Percentiles rank a stretch among this genome's conserved stretches.
phyloP scores from a whole-genome alignment of 2,888 invertebrate species.

The Hydrotaea diabolus region DNA sequence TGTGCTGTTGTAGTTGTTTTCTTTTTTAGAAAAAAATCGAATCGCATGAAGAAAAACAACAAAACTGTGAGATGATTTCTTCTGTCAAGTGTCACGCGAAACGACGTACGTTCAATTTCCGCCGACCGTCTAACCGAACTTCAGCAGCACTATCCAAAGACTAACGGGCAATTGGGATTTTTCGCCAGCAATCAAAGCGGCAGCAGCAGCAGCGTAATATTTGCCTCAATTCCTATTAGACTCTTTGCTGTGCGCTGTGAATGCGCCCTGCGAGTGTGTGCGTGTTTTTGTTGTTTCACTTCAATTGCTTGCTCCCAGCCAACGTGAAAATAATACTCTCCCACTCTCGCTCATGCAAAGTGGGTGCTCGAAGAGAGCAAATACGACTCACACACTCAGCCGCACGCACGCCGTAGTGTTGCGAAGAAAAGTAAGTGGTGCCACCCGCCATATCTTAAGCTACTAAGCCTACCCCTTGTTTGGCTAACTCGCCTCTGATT shows the following conservation, averaged over 20 bases:
- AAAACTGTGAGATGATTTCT: constrained; percentile 59
- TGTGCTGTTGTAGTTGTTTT: background rate
- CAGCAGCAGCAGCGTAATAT: constrained; percentile 2
- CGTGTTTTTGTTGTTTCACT: constrained; percentile 9
- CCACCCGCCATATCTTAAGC: constrained; percentile 68
- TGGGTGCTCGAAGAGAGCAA: constrained; percentile 48
- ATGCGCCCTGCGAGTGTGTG: background rate
- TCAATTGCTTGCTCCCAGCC: constrained; percentile 55
- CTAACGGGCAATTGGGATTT: constrained; percentile 61
- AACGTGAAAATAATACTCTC: constrained; percentile 15
- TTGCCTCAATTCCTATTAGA: constrained; percentile 57
- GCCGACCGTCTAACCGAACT: constrained; percentile 55
- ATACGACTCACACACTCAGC: constrained; percentile 19
- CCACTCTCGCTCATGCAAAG: constrained; percentile 53
- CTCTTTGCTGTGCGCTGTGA: constrained; percentile 29
- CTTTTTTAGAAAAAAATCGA: constrained; percentile 15
- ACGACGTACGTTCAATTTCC: constrained; percentile 12
- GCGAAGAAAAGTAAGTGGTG: constrained; percentile 57
- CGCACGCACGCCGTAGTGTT: background rate
- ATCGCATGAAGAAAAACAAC: constrained; percentile 2
- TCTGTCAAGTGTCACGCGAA: constrained; percentile 48
- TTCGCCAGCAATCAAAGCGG: constrained; percentile 42
- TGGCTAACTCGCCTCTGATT: constrained; percentile 44
- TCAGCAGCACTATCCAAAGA: constrained; percentile 60
- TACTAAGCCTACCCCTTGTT: constrained; percentile 65